Percentiles rank a stretch among this genome's conserved stretches.
These are phyloP conservation scores for Hemitrygon akajei DNA, from an alignment of 2,797 vertebrate species.

Conservation along the genomic window DNA sequence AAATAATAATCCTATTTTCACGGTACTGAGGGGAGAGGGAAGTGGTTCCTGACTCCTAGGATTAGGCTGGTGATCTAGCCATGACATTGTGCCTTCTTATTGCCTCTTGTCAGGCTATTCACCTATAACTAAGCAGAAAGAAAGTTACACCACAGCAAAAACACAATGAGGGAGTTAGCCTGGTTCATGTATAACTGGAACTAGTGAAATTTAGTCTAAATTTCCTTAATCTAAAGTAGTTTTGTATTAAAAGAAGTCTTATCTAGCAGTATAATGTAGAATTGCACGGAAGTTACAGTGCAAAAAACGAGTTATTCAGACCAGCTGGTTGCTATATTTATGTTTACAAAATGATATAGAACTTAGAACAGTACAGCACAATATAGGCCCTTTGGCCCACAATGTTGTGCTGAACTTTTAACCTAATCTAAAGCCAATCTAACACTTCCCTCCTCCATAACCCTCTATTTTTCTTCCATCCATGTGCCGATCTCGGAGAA, in stretches of 20 bases:
- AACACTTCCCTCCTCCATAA: too few relatives aligned
- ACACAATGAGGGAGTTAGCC: too few relatives aligned
- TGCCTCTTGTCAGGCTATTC: neutral
- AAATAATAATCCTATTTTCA: conserved; percentile 35
- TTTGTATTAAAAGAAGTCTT: neutral
- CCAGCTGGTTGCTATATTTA: neutral
- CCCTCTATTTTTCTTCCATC: too few relatives aligned
- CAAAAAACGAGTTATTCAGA: neutral
- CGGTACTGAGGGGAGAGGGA: neutral
- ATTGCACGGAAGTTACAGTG: neutral
- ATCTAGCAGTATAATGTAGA: neutral
- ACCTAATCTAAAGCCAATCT: too few relatives aligned
- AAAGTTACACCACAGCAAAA: neutral
- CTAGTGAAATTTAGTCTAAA: neutral
- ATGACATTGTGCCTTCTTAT: neutral
- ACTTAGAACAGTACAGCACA: too few relatives aligned
- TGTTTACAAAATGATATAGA: neutral
- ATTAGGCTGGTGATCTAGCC: neutral
- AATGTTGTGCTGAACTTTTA: too few relatives aligned
- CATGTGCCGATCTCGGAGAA: too few relatives aligned
- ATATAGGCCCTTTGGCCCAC: too few relatives aligned
- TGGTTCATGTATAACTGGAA: neutral
- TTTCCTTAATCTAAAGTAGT: neutral
- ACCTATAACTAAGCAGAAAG: neutral
- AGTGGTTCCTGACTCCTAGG: neutral